These are phyloP conservation scores for Rhabdomys pumilio DNA, from an alignment of 2,797 vertebrate genomes.

Conservation along the genomic window DNA sequence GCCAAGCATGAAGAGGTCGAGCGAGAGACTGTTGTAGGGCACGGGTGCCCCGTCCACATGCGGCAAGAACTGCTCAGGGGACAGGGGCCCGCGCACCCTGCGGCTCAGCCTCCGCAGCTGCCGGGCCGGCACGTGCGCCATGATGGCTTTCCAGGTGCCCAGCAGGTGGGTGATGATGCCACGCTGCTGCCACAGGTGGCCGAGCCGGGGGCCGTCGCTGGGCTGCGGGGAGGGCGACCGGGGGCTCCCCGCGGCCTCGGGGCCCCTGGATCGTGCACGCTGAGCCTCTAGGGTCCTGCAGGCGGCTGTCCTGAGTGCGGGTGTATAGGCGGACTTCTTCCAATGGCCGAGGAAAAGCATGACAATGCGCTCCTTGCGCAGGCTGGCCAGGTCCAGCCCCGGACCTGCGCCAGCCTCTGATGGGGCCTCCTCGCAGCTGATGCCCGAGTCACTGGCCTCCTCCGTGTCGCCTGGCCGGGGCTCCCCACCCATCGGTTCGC, in stretches of 20 bases:
- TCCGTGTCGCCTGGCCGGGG: slow-evolving; percentile 77
- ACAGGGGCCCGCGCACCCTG: slow-evolving; percentile 89
- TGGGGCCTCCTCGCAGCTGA: slow-evolving; percentile 89
- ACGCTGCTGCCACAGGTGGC: slow-evolving; percentile 94
- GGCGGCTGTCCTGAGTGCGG: slow-evolving; percentile 89
- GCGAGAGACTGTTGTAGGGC: slow-evolving; percentile 93
- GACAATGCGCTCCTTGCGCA: slow-evolving; percentile 96
- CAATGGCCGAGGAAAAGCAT: slow-evolving; percentile 97
- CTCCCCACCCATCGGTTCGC: fast-evolving
- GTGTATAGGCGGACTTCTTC: slow-evolving; percentile 94
- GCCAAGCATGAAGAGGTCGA: slow-evolving; percentile 98
- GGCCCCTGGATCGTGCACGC: not conserved
- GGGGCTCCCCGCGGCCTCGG: slow-evolving; percentile 56
- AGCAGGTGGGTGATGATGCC: slow-evolving; percentile 94
- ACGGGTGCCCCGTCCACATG: slow-evolving; percentile 90
- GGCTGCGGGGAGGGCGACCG: slow-evolving; percentile 30
- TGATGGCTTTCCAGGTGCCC: slow-evolving; percentile 93
- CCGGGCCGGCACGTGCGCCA: slow-evolving; percentile 91
- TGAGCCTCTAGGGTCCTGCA: slow-evolving; percentile 79
- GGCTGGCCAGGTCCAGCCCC: slow-evolving; percentile 89
- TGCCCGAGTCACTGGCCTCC: slow-evolving; percentile 91
- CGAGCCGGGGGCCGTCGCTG: slow-evolving; percentile 87
- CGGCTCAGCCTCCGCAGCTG: slow-evolving; percentile 92
- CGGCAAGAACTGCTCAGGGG: slow-evolving; percentile 96
- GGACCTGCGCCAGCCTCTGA: slow-evolving; percentile 78